Conservation (phyloP, 2,888 invertebrate genomes). For the Drosophila koepferae region DNA sequence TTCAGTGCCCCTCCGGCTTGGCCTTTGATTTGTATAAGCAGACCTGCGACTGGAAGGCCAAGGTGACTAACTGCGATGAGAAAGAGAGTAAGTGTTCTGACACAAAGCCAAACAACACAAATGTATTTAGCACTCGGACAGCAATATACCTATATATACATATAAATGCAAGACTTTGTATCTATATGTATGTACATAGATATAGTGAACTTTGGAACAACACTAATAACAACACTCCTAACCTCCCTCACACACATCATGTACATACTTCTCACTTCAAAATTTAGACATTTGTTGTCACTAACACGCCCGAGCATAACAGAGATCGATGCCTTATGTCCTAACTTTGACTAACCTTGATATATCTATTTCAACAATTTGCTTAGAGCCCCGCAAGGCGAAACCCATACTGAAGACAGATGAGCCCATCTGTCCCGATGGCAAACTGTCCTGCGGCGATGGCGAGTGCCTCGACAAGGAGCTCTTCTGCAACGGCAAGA, state of each 20-base stretch:
- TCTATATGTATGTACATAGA: conserved; percentile 43
- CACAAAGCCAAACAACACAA: conserved; percentile 44
- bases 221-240: conserved; percentile 30
- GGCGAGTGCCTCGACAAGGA: conserved; percentile 96
- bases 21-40: conserved; percentile 99
- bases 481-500: conserved; percentile 96
- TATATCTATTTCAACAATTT: not conserved
- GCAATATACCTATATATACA: conserved; percentile 30
- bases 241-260: conserved; percentile 40
- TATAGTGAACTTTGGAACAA: conserved; percentile 54
- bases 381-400: conserved; percentile 94
- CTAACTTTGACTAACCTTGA: conserved; percentile 18
- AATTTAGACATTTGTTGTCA: conserved; percentile 73
- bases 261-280: conserved; percentile 69
- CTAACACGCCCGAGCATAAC: conserved; percentile 44
- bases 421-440: conserved; percentile 95
- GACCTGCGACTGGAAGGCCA: conserved; percentile 99
- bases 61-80: conserved; percentile 98
- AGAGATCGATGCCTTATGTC: not conserved
- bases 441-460: conserved; percentile 95
- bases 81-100: conserved; percentile 94
- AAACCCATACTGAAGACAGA: conserved; percentile 96
- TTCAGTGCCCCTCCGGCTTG: conserved; percentile 98
- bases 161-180: not conserved
- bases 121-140: conserved; percentile 60